Evolutionary conservation across 2,797 vertebrate genomes (phyloP).

Genomic region (Muraenolepis orangiensis): DNA sequence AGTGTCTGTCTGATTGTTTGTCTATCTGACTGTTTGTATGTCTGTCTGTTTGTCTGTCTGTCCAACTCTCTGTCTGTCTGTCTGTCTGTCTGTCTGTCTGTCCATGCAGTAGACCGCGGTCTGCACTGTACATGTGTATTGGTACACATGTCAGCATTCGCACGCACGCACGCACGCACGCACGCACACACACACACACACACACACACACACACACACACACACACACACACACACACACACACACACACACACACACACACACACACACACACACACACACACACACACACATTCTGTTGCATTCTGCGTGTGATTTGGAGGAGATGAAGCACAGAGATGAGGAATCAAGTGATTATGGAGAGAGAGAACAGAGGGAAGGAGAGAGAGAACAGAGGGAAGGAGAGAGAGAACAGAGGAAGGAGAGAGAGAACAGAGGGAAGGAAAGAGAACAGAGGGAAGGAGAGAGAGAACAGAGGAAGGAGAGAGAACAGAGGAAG

Average conservation of each 20-base stretch:
- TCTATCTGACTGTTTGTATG: neutral
- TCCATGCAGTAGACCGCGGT: no score
- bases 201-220: neutral
- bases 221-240: neutral
- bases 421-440: no score
- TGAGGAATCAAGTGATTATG: conserved; percentile 13
- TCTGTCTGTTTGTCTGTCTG: conserved; percentile 15
- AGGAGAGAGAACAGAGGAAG: conserved; percentile 18
- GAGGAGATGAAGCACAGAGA: conserved; percentile 1
- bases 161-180: neutral
- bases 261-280: neutral
- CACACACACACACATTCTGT: neutral
- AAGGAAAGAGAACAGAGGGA: neutral
- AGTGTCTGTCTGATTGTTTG: conserved; percentile 33
- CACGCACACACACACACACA: neutral
- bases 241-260: no score
- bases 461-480: conserved; percentile 10
- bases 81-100: conserved; percentile 34
- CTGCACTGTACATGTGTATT: no score
- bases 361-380: neutral
- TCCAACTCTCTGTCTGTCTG: conserved; percentile 4
- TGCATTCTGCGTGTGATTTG: neutral
- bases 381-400: conserved; percentile 11
- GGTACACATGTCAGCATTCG: neutral
- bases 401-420: no score